phyloP scores from a whole-genome alignment of 2,888 invertebrate genomes.

The Ernsta delagoae region DNA sequence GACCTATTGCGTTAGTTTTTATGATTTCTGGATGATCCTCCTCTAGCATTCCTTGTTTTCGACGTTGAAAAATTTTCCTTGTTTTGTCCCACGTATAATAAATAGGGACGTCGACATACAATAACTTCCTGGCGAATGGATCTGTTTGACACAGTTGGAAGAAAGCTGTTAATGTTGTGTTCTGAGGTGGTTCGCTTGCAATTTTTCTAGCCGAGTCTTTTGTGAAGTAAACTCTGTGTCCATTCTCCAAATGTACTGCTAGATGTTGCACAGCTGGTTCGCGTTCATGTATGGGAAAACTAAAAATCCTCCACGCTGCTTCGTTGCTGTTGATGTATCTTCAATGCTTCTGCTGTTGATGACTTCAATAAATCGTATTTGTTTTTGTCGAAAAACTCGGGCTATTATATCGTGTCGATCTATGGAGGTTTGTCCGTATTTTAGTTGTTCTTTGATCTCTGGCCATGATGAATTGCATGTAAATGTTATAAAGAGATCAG shows the following conservation, averaged over 20 bases:
- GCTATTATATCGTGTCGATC: constrained; percentile 9
- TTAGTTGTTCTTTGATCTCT: constrained; percentile 43
- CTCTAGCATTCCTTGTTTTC: constrained; percentile 38
- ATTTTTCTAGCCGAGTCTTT: constrained; percentile 5
- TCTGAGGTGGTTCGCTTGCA: constrained; percentile 18
- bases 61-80: constrained; percentile 37
- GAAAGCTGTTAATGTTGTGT: constrained; percentile 30
- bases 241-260: constrained; percentile 6
- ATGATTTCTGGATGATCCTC: constrained; percentile 46
- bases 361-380: constrained; percentile 11
- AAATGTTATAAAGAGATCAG: constrained; percentile 47
- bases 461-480: constrained; percentile 49
- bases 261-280: constrained; percentile 12
- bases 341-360: no score
- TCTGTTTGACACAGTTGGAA: constrained; percentile 29
- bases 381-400: constrained; percentile 12
- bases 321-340: constrained; percentile 34
- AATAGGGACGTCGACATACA: constrained; percentile 13
- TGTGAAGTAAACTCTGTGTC: constrained; percentile 5
- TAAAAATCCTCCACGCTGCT: constrained; percentile 30
- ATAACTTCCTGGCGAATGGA: constrained; percentile 20
- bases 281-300: constrained; percentile 10
- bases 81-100: constrained; percentile 21
- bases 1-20: constrained; percentile 30
- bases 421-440: constrained; percentile 9